Evolutionary conservation across 2,113 vertebrate genomes (phyloP), one percentile per base, ranked within the genome.

Genomic region (Microcebus lehilahytsara): DNA sequence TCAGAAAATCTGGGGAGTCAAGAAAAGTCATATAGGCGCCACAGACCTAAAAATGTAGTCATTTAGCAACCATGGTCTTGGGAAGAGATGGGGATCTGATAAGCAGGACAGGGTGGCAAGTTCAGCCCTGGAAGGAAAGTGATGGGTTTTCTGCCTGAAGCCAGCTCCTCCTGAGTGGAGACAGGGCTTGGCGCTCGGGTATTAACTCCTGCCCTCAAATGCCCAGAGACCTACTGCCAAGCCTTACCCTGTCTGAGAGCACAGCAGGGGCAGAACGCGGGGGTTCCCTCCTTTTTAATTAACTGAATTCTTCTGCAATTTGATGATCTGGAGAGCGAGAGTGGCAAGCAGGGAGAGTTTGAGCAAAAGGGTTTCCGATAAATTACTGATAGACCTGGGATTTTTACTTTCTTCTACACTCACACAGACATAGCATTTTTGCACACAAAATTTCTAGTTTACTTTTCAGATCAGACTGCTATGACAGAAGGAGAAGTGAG

Each of bases 131-230:
- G 19, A 32, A 42, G 51, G 16, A 69, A 75, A 9, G 56, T 2
- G 0, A 5, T 2, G 7, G 3, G 13, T 11, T 5, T 7, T 5
- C 2, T 42, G 3, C 8, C 58, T 30, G 2, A 6, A 8, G 23
- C 40, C 17, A 9, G 9, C 16, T 56, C 11, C 30, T n/a, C 27
- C 51, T 30, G 25, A 22, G 12, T 1, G 72, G 67, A 93, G 11
- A 11, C 1, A 3, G 17, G 19, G 3, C 2, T 69, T 51, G 16
- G 20, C 30, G 9, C 46, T 16, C 9, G 62, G 53, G 5, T 34
- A 12, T 34, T 32, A 27, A 87, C 22, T 5, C 13, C 25, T 20
- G 9, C 17, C 64, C 46, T 32, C 6, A 84, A 22, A 42, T 56
- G 6, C 6, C 5, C 30, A 20, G 66, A 71, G 42, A 67, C 67